Base-by-base conservation (phyloP, 2,113 vertebrate genomes). In the Nasalis larvatus region DNA sequence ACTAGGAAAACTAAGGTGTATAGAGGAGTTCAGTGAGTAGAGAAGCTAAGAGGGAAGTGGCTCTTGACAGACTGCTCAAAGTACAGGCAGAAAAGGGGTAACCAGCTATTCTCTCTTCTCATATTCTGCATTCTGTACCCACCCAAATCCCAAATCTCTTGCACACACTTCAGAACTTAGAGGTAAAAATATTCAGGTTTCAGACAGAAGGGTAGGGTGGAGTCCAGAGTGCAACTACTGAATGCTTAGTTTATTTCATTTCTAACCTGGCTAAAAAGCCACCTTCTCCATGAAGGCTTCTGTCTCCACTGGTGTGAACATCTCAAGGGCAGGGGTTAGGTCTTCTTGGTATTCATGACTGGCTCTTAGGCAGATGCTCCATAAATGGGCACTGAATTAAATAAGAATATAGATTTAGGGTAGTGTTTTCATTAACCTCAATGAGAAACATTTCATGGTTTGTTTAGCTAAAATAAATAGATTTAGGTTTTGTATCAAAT, bases 391-490 rank as follows among this genome's bases (percentile, higher is more conserved):
- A 52, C 3, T 20, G 68, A 71, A 84, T 81, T 89, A 83, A 25
- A n/a, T 58, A 37, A 66, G 63, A 86, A 83, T 63, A 40, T 13
- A 86, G 58, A 86, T 86, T 89, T 42, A 95, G 49, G 47, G 13
- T n/a, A 14, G 63, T 92, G 37, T 37, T 85, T 91, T 86, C 89
- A 82, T 87, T 88, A 91, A 81, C 37, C 14, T 8, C 77, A 85
- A 52, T 42, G 63, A 85, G 37, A 86, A 95, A 81, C 30, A 78
- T 54, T 94, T 80, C 76, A 78, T 2, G 52, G 90, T 88, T 92
- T 91, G 21, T 71, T 96, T 60, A 69, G 58, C 54, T 82, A 86
- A 91, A 94, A 63, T 91, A 95, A 95, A 95, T 47, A 86, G 83
- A 89, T 60, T 93, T 80, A 91, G 63, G 91, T 83, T 96, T 89